A percentile compares a stretch with the other conserved stretches of the same genome.
phyloP scores from a whole-genome alignment of 2,113 vertebrate species.

The Todiramphus chloris region DNA sequence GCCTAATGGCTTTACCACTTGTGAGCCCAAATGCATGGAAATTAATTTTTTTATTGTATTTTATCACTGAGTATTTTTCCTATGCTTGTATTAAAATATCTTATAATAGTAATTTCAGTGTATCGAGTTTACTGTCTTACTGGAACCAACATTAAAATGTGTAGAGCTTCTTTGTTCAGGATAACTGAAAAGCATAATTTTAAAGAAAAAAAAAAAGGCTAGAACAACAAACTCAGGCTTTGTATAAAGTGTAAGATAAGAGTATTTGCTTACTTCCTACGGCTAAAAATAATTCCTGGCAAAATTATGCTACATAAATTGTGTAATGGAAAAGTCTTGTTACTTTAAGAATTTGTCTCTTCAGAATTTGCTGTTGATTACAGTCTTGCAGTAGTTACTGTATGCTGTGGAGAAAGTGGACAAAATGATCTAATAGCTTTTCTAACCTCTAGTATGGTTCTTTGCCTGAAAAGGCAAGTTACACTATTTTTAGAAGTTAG shows the following conservation, averaged over 20 bases:
- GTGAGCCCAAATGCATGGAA: background rate
- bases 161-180: background rate
- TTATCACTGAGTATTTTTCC: background rate
- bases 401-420: background rate
- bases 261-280: background rate
- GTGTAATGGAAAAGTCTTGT: background rate
- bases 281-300: background rate
- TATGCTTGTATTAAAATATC: background rate
- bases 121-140: background rate
- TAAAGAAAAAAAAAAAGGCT: background rate
- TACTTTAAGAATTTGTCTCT: background rate
- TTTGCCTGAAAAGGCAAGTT: conserved; percentile 34
- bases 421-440: conserved; percentile 1
- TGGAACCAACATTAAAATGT: background rate
- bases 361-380: background rate
- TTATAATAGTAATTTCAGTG: background rate
- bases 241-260: background rate
- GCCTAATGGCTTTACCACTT: background rate
- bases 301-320: background rate
- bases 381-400: background rate
- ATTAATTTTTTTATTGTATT: background rate
- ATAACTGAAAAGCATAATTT: background rate
- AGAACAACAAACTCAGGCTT: background rate
- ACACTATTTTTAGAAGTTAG: background rate
- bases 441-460: background rate